A percentile compares a stretch with the other conserved stretches of the same genome.
phyloP scores from a whole-genome alignment of 1,140 invertebrate genomes.

The Lucilia cuprina region DNA sequence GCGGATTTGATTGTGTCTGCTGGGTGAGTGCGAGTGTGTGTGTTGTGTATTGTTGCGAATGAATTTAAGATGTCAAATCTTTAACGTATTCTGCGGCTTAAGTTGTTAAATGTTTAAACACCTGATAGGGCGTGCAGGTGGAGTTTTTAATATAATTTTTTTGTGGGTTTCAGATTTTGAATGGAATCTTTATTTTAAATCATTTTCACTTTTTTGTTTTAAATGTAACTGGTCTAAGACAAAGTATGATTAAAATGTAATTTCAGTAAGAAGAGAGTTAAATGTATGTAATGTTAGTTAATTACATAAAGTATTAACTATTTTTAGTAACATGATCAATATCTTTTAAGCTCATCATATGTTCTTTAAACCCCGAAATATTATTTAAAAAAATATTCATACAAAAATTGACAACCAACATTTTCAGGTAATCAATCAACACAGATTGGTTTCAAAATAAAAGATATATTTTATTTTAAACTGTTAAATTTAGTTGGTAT shows the following conservation, averaged over 20 bases:
- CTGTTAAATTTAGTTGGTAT: neutral
- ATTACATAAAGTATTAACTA: too few species aligned
- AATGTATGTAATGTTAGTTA: neutral
- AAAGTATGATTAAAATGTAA: neutral
- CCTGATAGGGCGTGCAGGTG: slow-evolving; percentile 34
- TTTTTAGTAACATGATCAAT: too few species aligned
- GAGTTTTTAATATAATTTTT: slow-evolving; percentile 8
- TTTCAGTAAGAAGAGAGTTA: neutral
- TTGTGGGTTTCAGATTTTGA: neutral
- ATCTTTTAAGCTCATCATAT: too few species aligned
- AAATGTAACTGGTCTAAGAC: neutral
- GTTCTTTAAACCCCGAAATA: too few species aligned
- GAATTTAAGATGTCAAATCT: slow-evolving; percentile 25
- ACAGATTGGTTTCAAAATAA: too few species aligned
- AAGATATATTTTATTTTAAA: too few species aligned
- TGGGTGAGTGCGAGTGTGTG: neutral
- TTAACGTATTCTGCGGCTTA: slow-evolving; percentile 19
- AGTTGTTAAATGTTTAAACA: slow-evolving; percentile 33
- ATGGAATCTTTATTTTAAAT: neutral
- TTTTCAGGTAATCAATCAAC: too few species aligned
- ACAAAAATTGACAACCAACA: too few species aligned
- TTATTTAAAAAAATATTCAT: too few species aligned
- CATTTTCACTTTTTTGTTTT: slow-evolving; percentile 3
- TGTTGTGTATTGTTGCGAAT: neutral
- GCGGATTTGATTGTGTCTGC: neutral